phyloP scores from a whole-genome alignment of 2,888 invertebrate genomes.

The Cryptus armator region DNA sequence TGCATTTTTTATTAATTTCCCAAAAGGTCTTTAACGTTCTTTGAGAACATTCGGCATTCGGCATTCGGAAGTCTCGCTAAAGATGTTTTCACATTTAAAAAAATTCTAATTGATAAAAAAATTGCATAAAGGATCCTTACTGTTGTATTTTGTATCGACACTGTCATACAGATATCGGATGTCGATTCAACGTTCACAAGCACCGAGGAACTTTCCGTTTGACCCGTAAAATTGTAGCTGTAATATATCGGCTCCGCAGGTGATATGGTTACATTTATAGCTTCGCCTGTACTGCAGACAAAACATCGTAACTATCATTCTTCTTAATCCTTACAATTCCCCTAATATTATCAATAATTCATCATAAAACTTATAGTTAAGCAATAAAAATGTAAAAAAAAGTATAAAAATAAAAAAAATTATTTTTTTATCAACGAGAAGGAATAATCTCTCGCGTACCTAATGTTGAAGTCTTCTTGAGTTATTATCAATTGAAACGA shows the following conservation, averaged over 20 bases:
- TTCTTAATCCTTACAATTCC: neutral
- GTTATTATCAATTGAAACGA: slow-evolving; percentile 77
- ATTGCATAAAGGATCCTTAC: slow-evolving; percentile 84
- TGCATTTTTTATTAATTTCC: too few species aligned
- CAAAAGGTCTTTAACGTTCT: too few species aligned
- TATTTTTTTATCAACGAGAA: neutral
- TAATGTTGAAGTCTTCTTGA: slow-evolving; percentile 87
- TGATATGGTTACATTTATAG: slow-evolving; percentile 81
- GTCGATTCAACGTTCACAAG: slow-evolving; percentile 89
- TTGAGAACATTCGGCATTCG: too few species aligned
- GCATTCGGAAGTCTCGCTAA: too few species aligned
- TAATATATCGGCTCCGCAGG: slow-evolving; percentile 88
- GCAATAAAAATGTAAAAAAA: neutral
- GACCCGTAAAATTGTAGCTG: slow-evolving; percentile 87
- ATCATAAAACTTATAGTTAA: neutral
- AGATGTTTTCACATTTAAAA: too few species aligned
- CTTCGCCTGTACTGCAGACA: slow-evolving; percentile 72
- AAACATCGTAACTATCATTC: slow-evolving; percentile 9
- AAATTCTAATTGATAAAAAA: too few species aligned
- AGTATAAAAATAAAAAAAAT: neutral
- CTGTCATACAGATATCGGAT: slow-evolving; percentile 90
- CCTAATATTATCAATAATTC: neutral
- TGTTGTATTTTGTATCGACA: slow-evolving; percentile 92
- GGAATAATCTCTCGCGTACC: slow-evolving; percentile 76
- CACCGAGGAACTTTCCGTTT: slow-evolving; percentile 85